Conservation (phyloP, 2,113 vertebrate genomes). For the Trachemys scripta region DNA sequence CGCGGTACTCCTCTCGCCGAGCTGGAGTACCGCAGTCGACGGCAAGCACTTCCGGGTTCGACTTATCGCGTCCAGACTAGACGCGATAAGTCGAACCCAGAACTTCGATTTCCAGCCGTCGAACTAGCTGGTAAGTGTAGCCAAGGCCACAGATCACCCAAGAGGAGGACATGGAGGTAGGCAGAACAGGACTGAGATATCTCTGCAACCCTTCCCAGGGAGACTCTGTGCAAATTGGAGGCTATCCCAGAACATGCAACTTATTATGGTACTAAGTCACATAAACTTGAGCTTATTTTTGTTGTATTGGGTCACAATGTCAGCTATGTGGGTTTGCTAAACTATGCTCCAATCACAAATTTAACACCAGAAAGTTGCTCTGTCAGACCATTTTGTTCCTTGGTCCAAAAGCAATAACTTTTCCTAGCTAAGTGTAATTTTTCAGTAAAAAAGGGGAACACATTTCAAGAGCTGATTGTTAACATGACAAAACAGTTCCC, state of each 20-base stretch:
- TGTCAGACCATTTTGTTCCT: neutral
- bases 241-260: slow-evolving; percentile 26
- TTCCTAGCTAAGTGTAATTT: neutral
- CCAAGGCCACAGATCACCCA: neutral
- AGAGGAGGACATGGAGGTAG: neutral
- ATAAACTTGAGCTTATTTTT: slow-evolving; percentile 61
- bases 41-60: too few species aligned
- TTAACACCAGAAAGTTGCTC: slow-evolving; percentile 1
- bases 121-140: too few species aligned
- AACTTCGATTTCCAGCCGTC: too few species aligned
- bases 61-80: too few species aligned
- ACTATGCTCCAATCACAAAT: slow-evolving; percentile 23
- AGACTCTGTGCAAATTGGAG: slow-evolving; percentile 10
- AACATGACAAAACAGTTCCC: neutral
- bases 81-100: too few species aligned
- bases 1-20: too few species aligned
- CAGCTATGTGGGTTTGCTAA: slow-evolving; percentile 66
- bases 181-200: neutral
- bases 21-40: too few species aligned
- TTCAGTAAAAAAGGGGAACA: neutral
- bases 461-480: neutral
- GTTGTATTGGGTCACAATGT: slow-evolving; percentile 53
- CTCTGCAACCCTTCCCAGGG: neutral
- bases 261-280: slow-evolving; percentile 48
- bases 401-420: slow-evolving; percentile 55